Base-by-base conservation (phyloP, 1,140 invertebrate genomes). In the Parapsyche elsis region DNA sequence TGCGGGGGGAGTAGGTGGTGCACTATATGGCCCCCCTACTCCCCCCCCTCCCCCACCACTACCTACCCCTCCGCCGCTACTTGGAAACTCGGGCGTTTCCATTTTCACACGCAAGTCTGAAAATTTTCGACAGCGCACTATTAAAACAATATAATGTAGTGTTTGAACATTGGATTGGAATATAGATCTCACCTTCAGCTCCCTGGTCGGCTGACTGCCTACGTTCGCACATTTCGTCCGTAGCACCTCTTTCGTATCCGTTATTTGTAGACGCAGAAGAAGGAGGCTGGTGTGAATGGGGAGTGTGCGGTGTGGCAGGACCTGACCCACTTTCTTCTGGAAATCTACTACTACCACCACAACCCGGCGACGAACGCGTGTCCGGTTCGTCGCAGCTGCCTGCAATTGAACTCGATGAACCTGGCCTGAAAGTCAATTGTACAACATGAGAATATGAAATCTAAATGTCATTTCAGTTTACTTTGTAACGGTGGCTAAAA, bases 21-120 rank as follows among this genome's bases (percentile, higher is more conserved):
- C 75, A 46, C 76, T 78, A 61, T 80, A 80, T 9, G 78, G 76
- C 86, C 89, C 46, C 88, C 87, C 76, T 88, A 86, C 49, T 89
- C 87, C 64, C 89, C 87, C 77, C 88, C 87, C 80, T 88, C 88
- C 64, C 90, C 89, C 70, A 89, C 89, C 73, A 88, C 89, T 16
- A 88, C 89, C 88, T 84, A 89, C 85, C 74, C 88, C 85, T 61
- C 59, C 59, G 83, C 87, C 9, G 85, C 86, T 85, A 81, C 88
- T 80, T 81, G 90, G 85, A 85, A 89, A 88, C 84, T 91, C 87
- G 83, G 87, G 79, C 1, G 88, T 90, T 84, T 92, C 91, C 86
- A 87, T 89, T 84, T 92, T 92, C 38, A 92, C 88, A 67, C 91
- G 90, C 87, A 77, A 64, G 57, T 77, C 75, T 77, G 19, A 57